These are phyloP conservation scores for Dendrophyllia cribrosa DNA, from an alignment of 64 coral and sea anemone genomes.

Conservation along the genomic window DNA sequence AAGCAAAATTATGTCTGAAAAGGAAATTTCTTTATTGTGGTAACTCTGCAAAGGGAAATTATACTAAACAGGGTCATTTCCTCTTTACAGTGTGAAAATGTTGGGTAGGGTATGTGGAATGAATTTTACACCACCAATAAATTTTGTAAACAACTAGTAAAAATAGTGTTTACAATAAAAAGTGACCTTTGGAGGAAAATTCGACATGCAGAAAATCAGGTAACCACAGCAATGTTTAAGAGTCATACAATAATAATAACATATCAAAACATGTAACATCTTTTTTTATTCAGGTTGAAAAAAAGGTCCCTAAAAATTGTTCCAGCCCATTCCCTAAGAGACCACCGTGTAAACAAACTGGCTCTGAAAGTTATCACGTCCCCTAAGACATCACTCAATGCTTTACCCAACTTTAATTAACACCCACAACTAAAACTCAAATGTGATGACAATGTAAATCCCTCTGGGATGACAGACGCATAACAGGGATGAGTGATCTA, in stretches of 20 bases:
- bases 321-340: not conserved
- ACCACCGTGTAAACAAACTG: not conserved
- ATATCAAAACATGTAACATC: not conserved
- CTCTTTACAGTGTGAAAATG: not conserved
- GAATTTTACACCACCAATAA: not conserved
- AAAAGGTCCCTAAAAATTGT: too few species aligned
- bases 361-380: not conserved
- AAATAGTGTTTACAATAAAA: not conserved
- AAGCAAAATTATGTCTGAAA: not conserved
- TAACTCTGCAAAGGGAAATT: not conserved
- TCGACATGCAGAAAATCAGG: not conserved
- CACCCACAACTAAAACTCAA: constrained; percentile 48
- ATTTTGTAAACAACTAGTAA: too few species aligned
- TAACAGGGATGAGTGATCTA: constrained; percentile 51
- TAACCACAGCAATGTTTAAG: not conserved
- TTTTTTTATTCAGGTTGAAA: too few species aligned
- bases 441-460: constrained; percentile 74
- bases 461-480: constrained; percentile 66
- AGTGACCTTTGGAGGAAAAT: not conserved
- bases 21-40: constrained; percentile 24
- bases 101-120: not conserved
- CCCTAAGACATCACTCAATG: constrained; percentile 15
- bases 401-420: constrained; percentile 59
- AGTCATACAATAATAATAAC: not conserved
- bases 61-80: not conserved